phyloP scores from a whole-genome alignment of 1,140 invertebrate species.

The Apis cerana region DNA sequence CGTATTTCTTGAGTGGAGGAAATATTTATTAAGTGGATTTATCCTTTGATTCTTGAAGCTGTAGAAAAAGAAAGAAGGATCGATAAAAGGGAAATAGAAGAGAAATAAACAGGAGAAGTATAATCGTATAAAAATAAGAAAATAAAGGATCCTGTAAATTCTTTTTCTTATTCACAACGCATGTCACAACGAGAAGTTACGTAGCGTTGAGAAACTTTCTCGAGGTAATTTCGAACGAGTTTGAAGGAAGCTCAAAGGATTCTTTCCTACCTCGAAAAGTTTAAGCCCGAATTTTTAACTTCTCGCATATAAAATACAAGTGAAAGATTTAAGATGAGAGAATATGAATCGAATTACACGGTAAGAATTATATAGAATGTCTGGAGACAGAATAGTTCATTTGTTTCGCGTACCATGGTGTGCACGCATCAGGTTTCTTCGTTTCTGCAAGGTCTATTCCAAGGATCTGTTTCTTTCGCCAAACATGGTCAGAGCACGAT shows the following conservation, averaged over 20 bases:
- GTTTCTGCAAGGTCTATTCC: constrained; percentile 41
- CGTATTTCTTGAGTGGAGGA: too few relatives aligned
- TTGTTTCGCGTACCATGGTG: neutral
- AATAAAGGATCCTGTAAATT: too few relatives aligned
- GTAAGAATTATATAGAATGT: neutral
- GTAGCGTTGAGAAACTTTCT: neutral
- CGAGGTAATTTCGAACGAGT: neutral
- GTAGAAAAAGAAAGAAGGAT: too few relatives aligned
- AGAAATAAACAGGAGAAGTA: too few relatives aligned
- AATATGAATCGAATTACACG: neutral
- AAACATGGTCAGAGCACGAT: constrained; percentile 52
- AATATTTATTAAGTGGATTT: too few relatives aligned
- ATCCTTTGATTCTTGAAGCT: too few relatives aligned
- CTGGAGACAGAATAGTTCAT: neutral
- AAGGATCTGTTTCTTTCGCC: constrained; percentile 49
- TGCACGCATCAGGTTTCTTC: neutral
- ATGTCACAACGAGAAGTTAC: neutral
- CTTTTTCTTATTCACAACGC: too few relatives aligned
- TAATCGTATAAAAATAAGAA: too few relatives aligned
- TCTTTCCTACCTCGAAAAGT: neutral
- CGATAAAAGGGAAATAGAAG: too few relatives aligned
- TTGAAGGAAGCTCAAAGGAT: neutral
- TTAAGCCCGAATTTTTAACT: neutral
- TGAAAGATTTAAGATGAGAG: too few relatives aligned
- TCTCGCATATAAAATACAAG: too few relatives aligned